phyloP scores from a whole-genome alignment of 2,888 invertebrate species.

The Sphaerophoria taeniata region DNA sequence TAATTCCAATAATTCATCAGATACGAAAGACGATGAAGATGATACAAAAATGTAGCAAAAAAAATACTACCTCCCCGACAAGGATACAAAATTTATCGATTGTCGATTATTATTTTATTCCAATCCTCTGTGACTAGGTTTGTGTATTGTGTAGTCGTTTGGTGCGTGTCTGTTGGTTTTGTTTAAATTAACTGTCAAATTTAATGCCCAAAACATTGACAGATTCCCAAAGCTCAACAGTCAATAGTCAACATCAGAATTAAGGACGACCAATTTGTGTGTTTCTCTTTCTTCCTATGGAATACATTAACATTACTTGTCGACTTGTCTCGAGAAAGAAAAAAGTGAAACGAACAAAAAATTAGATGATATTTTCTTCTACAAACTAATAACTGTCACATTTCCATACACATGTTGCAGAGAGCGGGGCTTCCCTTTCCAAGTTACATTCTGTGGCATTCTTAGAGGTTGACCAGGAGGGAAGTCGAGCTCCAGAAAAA shows the following conservation, averaged over 20 bases:
- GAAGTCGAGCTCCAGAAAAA: neutral
- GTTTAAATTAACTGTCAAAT: slow-evolving; percentile 63
- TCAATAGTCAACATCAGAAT: slow-evolving; percentile 2
- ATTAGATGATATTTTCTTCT: slow-evolving; percentile 23
- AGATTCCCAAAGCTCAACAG: slow-evolving; percentile 8
- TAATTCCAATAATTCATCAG: slow-evolving; percentile 70
- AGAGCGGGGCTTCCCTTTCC: neutral
- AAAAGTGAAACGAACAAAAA: neutral
- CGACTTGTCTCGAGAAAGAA: neutral
- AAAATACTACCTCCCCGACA: slow-evolving; percentile 14
- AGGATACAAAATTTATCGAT: slow-evolving; percentile 52
- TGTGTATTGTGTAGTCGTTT: neutral
- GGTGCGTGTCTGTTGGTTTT: slow-evolving; percentile 12
- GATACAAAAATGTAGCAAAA: slow-evolving; percentile 10
- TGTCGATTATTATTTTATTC: slow-evolving; percentile 69
- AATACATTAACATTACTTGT: neutral
- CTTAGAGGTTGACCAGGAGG: too few relatives aligned
- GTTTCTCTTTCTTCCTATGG: neutral
- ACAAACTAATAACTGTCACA: slow-evolving; percentile 65
- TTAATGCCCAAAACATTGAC: slow-evolving; percentile 27
- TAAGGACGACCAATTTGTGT: slow-evolving; percentile 5
- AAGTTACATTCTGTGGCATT: neutral
- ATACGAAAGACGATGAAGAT: slow-evolving; percentile 54
- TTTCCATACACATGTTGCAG: slow-evolving; percentile 46
- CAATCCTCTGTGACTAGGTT: slow-evolving; percentile 18